Conservation (phyloP, 2,888 invertebrate genomes). For the Coenonympha arcania region DNA sequence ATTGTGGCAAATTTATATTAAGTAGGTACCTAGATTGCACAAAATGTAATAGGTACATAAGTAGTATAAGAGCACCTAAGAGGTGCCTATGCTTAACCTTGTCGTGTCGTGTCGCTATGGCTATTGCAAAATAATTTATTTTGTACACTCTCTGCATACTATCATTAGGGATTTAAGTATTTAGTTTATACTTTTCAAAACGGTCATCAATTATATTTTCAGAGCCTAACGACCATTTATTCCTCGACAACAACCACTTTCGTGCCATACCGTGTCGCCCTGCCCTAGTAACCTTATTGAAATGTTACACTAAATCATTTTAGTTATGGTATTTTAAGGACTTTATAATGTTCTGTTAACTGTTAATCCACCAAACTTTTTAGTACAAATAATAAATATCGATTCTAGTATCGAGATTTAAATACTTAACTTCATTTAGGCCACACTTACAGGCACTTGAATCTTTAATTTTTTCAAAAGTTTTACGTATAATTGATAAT, state of each 20-base stretch:
- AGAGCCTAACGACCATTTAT: too few relatives aligned
- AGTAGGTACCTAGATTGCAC: not conserved
- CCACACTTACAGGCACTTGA: too few relatives aligned
- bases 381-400: too few relatives aligned
- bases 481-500: too few relatives aligned
- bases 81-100: slow-evolving; percentile 19
- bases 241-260: not conserved
- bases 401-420: too few relatives aligned
- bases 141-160: slow-evolving; percentile 11
- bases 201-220: slow-evolving; percentile 1
- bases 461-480: too few relatives aligned
- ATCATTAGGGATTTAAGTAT: slow-evolving; percentile 14
- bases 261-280: not conserved
- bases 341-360: too few relatives aligned
- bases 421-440: too few relatives aligned
- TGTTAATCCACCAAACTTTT: not conserved
- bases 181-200: not conserved
- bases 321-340: too few relatives aligned
- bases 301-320: not conserved
- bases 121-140: slow-evolving; percentile 22
- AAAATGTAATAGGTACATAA: not conserved
- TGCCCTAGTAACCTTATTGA: slow-evolving; percentile 4
- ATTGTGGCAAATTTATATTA: not conserved
- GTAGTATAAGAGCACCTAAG: too few relatives aligned
- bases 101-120: slow-evolving; percentile 7